phyloP scores from a whole-genome alignment of 2,797 vertebrate species.

The Mormyrops boulengeri region DNA sequence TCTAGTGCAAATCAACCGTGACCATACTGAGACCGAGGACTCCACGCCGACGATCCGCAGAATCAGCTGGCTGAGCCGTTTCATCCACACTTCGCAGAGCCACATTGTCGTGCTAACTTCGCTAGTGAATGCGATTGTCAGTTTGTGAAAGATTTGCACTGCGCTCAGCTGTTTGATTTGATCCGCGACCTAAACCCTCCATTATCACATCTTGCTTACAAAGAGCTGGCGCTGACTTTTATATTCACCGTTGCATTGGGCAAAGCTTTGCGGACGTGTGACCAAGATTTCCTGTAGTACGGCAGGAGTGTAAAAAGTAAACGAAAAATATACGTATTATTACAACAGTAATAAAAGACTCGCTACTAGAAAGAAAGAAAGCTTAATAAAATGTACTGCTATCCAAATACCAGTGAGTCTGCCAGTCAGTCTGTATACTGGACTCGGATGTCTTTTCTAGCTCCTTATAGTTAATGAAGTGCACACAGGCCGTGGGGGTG shows the following conservation, averaged over 20 bases:
- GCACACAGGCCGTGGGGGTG: background rate
- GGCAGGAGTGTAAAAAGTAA: background rate
- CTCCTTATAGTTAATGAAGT: background rate
- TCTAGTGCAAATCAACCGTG: background rate
- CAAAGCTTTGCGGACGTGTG: background rate
- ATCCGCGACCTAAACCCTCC: constrained; percentile 51
- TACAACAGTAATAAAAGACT: background rate
- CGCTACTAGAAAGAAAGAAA: background rate
- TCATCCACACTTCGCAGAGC: background rate
- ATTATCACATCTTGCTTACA: constrained; percentile 44
- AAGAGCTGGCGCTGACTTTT: constrained; percentile 58
- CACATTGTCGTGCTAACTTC: constrained; percentile 2
- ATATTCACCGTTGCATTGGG: constrained; percentile 45
- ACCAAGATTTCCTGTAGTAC: background rate
- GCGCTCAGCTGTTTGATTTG: constrained; percentile 57
- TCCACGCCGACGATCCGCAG: background rate
- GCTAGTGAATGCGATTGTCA: constrained; percentile 9
- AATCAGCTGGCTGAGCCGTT: background rate
- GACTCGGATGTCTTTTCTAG: background rate
- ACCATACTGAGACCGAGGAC: background rate
- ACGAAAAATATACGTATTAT: background rate
- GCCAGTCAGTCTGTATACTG: background rate
- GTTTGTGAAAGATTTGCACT: constrained; percentile 43
- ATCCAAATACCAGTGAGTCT: background rate
- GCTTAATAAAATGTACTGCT: background rate